Conservation (phyloP, 2,113 vertebrate species). For the Rostratula benghalensis region DNA sequence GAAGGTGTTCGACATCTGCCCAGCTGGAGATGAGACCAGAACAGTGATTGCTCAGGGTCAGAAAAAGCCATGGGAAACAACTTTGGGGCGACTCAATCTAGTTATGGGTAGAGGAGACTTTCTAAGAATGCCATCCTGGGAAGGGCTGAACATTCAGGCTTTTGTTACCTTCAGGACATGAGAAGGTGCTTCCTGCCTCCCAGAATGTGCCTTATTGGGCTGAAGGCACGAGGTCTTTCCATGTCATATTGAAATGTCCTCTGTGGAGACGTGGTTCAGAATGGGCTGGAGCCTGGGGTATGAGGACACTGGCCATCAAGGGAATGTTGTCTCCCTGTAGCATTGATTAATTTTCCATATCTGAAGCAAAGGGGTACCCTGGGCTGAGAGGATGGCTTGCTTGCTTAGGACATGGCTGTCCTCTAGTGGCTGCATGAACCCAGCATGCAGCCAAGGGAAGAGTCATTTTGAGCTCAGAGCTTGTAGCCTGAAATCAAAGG, state of each 20-base stretch:
- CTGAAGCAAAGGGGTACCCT: not conserved
- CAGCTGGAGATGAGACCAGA: not conserved
- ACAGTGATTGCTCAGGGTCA: not conserved
- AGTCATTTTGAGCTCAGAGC: not conserved
- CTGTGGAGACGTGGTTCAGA: not conserved
- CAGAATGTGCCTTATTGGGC: not conserved
- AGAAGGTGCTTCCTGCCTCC: not conserved
- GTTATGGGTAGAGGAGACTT: not conserved
- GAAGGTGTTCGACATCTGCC: not conserved
- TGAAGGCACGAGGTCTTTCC: not conserved
- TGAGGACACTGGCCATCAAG: not conserved
- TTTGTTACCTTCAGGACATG: fast-evolving
- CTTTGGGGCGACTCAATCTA: fast-evolving
- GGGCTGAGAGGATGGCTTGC: not conserved
- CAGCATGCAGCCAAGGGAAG: fast-evolving
- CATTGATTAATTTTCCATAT: not conserved
- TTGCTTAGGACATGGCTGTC: not conserved
- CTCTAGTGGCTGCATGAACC: not conserved
- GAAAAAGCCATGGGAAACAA: not conserved
- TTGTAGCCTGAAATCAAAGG: not conserved
- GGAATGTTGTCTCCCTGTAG: not conserved
- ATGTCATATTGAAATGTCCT: not conserved
- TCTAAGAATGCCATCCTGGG: not conserved
- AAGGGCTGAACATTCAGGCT: not conserved
- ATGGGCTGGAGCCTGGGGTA: not conserved